A percentile compares a stretch with the other conserved stretches of the same genome.
Conservation (phyloP, 2,888 invertebrate genomes). For the Lithophane ornitopus region DNA sequence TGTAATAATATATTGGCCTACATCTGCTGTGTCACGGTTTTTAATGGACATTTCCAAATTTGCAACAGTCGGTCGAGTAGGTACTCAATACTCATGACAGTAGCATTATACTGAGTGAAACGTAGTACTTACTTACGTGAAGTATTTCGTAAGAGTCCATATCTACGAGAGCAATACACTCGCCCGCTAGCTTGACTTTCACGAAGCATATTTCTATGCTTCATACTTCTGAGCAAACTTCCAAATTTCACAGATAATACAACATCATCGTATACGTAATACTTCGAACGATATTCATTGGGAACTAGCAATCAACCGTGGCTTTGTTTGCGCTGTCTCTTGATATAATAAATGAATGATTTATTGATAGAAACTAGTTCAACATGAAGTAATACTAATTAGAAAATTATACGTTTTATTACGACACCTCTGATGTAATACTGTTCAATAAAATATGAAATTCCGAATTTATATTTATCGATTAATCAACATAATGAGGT, state of each 20-base stretch:
- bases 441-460: constrained; percentile 5
- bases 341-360: background rate
- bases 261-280: constrained; percentile 55
- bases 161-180: constrained; percentile 65
- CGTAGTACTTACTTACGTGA: constrained; percentile 61
- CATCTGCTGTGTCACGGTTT: constrained; percentile 67
- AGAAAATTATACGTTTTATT: constrained; percentile 30
- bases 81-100: constrained; percentile 41
- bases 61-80: constrained; percentile 48
- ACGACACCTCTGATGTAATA: constrained; percentile 24
- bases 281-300: constrained; percentile 35
- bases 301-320: constrained; percentile 12
- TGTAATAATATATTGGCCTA: constrained; percentile 39
- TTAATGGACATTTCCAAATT: constrained; percentile 68
- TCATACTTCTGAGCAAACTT: constrained; percentile 54
- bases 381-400: constrained; percentile 15
- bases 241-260: constrained; percentile 58
- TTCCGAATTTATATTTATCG: constrained; percentile 16
- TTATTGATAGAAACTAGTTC: constrained; percentile 18
- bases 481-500: constrained; percentile 23
- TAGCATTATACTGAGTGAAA: constrained; percentile 47
- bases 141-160: constrained; percentile 72
- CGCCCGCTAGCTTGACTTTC: constrained; percentile 69
- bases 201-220: constrained; percentile 65
- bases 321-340: constrained; percentile 9